These are phyloP conservation scores for Genyomyrus donnyi DNA, from an alignment of 2,113 vertebrate species.

Conservation along the genomic window DNA sequence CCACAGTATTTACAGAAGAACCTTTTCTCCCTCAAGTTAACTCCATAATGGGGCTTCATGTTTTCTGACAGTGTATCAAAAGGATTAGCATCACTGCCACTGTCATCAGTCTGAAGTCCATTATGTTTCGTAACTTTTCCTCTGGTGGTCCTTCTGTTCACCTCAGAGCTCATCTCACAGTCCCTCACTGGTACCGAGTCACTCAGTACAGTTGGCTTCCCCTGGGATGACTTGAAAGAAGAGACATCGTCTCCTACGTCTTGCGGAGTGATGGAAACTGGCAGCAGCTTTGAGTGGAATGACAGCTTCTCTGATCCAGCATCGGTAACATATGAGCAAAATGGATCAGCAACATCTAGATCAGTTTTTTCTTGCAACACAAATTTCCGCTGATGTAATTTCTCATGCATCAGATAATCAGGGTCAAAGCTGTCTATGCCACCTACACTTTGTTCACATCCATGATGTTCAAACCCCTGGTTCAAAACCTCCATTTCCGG, in stretches of 20 bases:
- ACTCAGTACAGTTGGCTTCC: too few species aligned
- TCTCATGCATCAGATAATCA: not conserved
- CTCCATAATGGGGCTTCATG: not conserved
- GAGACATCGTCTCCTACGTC: not conserved
- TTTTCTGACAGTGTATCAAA: not conserved
- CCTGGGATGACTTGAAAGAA: not conserved
- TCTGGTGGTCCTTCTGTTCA: not conserved
- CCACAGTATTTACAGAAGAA: conserved; percentile 11
- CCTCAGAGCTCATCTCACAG: not conserved
- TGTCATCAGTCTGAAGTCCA: not conserved
- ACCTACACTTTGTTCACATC: not conserved
- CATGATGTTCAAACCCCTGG: not conserved
- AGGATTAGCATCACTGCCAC: not conserved
- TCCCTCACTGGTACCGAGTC: not conserved
- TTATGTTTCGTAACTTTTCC: not conserved
- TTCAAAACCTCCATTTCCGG: not conserved
- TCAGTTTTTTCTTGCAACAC: not conserved
- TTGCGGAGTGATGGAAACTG: not conserved
- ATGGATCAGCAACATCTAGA: not conserved
- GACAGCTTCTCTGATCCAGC: not conserved
- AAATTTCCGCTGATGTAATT: not conserved
- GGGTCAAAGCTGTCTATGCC: not conserved
- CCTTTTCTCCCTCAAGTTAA: not conserved
- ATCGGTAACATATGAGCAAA: not conserved
- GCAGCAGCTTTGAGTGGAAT: not conserved